Conservation (phyloP, 2,888 invertebrate genomes). For the Bhutanitis thaidina region DNA sequence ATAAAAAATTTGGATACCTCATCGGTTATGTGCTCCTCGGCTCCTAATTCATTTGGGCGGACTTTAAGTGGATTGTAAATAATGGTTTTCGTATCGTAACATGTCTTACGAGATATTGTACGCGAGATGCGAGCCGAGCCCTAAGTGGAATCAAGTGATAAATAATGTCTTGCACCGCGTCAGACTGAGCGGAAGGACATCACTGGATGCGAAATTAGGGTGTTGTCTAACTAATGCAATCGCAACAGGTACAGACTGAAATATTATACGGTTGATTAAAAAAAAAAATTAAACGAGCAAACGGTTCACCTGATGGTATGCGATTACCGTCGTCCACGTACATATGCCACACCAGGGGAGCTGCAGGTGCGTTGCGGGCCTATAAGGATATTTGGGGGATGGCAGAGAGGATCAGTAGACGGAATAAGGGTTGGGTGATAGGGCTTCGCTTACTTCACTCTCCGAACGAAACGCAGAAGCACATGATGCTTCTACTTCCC, state of each 20-base stretch:
- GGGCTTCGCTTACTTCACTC: too few species aligned
- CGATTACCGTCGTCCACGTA: too few species aligned
- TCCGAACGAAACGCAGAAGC: too few species aligned
- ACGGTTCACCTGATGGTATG: too few species aligned
- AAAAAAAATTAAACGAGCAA: too few species aligned
- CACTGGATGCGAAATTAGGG: neutral
- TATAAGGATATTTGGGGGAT: too few species aligned
- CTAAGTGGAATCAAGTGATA: constrained; percentile 5
- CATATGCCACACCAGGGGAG: too few species aligned
- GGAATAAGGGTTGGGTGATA: too few species aligned
- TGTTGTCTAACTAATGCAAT: neutral
- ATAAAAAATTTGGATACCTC: neutral
- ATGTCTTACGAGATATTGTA: neutral
- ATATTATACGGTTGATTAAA: too few species aligned
- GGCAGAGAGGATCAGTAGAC: too few species aligned
- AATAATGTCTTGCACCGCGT: neutral
- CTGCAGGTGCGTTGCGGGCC: too few species aligned
- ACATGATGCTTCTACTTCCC: too few species aligned
- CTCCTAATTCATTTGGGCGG: constrained; percentile 1
- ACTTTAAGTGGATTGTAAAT: constrained; percentile 9
- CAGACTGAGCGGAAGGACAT: neutral
- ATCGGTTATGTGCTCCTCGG: neutral
- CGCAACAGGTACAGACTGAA: neutral
- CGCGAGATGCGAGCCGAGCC: neutral
- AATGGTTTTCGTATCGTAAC: constrained; percentile 3